Evolutionary conservation across 2,888 invertebrate species (phyloP).

Genomic region (Drosophila paucipuncta): DNA sequence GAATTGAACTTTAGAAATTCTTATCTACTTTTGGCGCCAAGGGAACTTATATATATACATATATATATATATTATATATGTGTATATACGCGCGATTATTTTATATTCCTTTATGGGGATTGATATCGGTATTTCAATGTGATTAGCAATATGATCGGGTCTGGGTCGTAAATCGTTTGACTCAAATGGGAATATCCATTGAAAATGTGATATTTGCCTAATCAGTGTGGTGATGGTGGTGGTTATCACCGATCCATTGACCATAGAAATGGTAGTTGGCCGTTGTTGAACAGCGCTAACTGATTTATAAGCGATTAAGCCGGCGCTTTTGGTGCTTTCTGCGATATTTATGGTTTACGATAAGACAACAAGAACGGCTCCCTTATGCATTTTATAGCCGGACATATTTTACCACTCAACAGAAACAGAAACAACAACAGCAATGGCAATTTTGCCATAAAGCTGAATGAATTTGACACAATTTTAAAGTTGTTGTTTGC

Average conservation of each 20-base stretch:
- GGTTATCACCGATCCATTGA: conserved; percentile 23
- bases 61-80: too few relatives aligned
- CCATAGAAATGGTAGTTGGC: conserved; percentile 5
- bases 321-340: conserved; percentile 17
- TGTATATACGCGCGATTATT: not conserved
- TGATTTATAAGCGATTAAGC: conserved; percentile 75
- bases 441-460: not conserved
- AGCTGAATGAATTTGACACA: conserved; percentile 1
- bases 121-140: conserved; percentile 35
- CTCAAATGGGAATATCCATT: conserved; percentile 11
- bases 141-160: conserved; percentile 31
- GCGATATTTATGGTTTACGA: conserved; percentile 19
- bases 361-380: conserved; percentile 2
- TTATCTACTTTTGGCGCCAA: too few relatives aligned
- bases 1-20: not conserved
- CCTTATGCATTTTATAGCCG: conserved; percentile 7
- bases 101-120: not conserved
- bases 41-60: not conserved
- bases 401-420: conserved; percentile 37
- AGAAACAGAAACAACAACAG: not conserved
- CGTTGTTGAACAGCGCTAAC: conserved; percentile 25
- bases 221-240: conserved; percentile 11
- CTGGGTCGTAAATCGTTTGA: conserved; percentile 44
- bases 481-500: conserved; percentile 1
- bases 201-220: conserved; percentile 12